Conservation (phyloP, 2,888 invertebrate species). For the Apotomis betuletana region DNA sequence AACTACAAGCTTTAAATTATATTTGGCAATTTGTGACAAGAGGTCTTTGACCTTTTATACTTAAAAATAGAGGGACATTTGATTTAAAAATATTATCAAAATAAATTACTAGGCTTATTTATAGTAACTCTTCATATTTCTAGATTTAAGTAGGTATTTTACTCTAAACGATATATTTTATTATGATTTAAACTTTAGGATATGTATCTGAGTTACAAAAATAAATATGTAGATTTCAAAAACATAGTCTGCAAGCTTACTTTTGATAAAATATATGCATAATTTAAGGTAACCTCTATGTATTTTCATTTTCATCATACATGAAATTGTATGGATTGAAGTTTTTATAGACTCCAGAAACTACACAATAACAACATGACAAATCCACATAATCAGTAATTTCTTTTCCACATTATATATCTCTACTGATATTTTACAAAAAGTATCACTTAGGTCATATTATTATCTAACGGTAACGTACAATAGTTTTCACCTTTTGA, state of each 20-base stretch:
- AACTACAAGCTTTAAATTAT: slow-evolving; percentile 12
- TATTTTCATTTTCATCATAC: background rate
- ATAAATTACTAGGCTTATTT: slow-evolving; percentile 38
- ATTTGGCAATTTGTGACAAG: slow-evolving; percentile 30
- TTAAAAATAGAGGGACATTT: slow-evolving; percentile 32
- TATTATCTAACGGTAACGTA: too few species aligned
- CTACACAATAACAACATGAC: background rate
- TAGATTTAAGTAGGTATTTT: slow-evolving; percentile 2
- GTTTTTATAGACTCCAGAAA: background rate
- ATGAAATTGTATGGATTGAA: background rate
- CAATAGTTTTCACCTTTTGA: too few species aligned
- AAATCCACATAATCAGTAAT: background rate
- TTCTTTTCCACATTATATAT: background rate
- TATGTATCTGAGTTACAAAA: slow-evolving; percentile 27
- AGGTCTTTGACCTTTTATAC: slow-evolving; percentile 31
- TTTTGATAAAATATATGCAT: background rate
- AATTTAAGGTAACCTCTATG: too few species aligned
- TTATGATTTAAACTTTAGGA: slow-evolving; percentile 14
- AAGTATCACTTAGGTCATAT: background rate
- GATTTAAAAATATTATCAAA: slow-evolving; percentile 35
- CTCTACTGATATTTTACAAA: background rate
- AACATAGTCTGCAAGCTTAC: background rate
- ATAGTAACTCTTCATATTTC: slow-evolving; percentile 15
- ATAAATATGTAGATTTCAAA: slow-evolving; percentile 6
- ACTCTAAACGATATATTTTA: slow-evolving; percentile 4